These are phyloP conservation scores for Hemibagrus guttatus DNA, from an alignment of 2,797 vertebrate species.

Conservation along the genomic window DNA sequence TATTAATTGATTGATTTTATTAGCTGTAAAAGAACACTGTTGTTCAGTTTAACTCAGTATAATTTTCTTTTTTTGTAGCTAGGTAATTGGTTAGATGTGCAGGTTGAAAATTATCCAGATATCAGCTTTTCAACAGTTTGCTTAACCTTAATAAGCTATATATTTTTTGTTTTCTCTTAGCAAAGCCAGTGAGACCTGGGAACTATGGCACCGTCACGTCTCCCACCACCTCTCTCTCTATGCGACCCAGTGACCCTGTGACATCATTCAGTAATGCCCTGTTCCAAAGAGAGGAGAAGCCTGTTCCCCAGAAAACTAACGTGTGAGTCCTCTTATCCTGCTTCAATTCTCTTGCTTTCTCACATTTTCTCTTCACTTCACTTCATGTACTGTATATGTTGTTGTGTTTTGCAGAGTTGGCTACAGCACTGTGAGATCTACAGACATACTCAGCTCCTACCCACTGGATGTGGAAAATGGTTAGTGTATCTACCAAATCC, in stretches of 20 bases:
- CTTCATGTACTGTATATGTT: neutral
- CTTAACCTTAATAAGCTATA: neutral
- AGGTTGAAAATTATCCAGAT: neutral
- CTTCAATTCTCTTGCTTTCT: neutral
- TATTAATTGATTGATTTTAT: neutral
- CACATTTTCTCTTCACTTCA: neutral
- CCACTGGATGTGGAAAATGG: constrained; percentile 87
- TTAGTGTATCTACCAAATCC: constrained; percentile 55
- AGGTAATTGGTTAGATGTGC: too few species aligned
- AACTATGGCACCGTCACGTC: constrained; percentile 84
- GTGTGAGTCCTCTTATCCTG: constrained; percentile 61
- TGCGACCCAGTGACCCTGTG: constrained; percentile 77
- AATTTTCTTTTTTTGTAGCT: neutral
- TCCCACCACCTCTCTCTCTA: constrained; percentile 85
- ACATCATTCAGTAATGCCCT: constrained; percentile 86
- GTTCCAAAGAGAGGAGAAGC: constrained; percentile 74
- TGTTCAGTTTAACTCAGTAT: neutral
- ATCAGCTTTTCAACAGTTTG: neutral
- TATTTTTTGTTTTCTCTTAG: constrained; percentile 64
- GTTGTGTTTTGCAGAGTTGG: constrained; percentile 69
- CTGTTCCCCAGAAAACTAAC: constrained; percentile 64
- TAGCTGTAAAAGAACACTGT: neutral
- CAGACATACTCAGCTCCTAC: constrained; percentile 79
- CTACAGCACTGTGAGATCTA: constrained; percentile 79
- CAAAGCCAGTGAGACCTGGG: constrained; percentile 94